A percentile compares a stretch with the other conserved stretches of the same genome.
phyloP scores from a whole-genome alignment of 2,113 vertebrate genomes.

The Embiotoca jacksoni region DNA sequence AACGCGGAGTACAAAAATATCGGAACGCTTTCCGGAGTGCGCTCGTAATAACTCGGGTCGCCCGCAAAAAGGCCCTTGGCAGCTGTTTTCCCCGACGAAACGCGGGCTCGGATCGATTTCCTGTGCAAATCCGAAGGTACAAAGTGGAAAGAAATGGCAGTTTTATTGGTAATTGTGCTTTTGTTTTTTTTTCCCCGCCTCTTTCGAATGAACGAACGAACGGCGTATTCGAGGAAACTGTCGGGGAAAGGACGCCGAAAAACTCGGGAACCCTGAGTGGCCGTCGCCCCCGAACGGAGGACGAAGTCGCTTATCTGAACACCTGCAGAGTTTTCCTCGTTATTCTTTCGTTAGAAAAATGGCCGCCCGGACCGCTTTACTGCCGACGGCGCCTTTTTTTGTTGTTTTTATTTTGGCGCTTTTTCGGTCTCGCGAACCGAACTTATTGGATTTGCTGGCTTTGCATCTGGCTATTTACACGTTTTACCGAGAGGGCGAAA shows the following conservation, averaged over 20 bases:
- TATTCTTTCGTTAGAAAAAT: constrained; percentile 55
- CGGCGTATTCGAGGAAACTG: constrained; percentile 9
- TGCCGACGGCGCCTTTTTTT: not conserved
- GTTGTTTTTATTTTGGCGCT: constrained; percentile 4
- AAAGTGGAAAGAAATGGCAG: constrained; percentile 65
- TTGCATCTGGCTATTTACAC: constrained; percentile 74
- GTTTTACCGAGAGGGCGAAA: constrained; percentile 57
- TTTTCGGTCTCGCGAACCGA: constrained; percentile 60
- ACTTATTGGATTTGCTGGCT: constrained; percentile 74
- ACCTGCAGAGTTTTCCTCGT: constrained; percentile 49
- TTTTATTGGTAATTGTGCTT: constrained; percentile 72
- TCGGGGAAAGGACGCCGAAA: constrained; percentile 45
- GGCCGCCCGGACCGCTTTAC: constrained; percentile 17
- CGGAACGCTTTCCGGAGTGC: constrained; percentile 60
- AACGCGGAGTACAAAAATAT: constrained; percentile 79
- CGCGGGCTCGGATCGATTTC: too few species aligned
- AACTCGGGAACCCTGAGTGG: constrained; percentile 71
- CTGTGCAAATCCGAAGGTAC: constrained; percentile 2
- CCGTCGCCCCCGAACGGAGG: constrained; percentile 60
- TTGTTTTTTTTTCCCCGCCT: not conserved
- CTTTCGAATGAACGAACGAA: constrained; percentile 38
- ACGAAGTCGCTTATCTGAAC: constrained; percentile 58
- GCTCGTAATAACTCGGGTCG: constrained; percentile 44
- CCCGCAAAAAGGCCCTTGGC: constrained; percentile 74
- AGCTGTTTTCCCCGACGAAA: constrained; percentile 37